These are phyloP conservation scores for Cephus cinctus DNA, from an alignment of 1,140 invertebrate species.

Conservation along the genomic window DNA sequence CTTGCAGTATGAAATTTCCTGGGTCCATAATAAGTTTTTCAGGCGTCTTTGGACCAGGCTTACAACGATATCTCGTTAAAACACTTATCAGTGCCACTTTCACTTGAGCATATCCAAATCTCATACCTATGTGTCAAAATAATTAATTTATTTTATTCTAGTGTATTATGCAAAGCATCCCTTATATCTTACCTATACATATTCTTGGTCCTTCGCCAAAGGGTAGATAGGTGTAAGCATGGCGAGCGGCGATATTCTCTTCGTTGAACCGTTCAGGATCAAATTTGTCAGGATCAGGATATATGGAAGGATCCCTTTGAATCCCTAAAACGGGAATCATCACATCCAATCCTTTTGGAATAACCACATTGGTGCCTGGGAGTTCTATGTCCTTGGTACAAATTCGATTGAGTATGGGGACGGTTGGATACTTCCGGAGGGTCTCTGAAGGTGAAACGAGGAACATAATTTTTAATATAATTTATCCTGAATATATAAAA, in stretches of 20 bases:
- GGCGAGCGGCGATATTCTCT: slow-evolving; percentile 45
- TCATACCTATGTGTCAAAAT: slow-evolving; percentile 28
- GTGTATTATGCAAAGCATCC: too few species aligned
- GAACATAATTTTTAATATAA: background rate
- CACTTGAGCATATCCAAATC: slow-evolving; percentile 54
- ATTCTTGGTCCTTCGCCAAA: slow-evolving; percentile 59
- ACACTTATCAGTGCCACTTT: slow-evolving; percentile 43
- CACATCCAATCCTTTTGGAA: slow-evolving; percentile 53
- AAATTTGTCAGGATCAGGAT: slow-evolving; percentile 65
- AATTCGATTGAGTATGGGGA: background rate
- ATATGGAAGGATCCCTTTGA: slow-evolving; percentile 64
- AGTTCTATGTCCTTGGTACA: slow-evolving; percentile 51
- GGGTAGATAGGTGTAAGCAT: slow-evolving; percentile 51
- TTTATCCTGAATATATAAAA: background rate
- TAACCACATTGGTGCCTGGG: slow-evolving; percentile 44
- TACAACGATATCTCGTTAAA: slow-evolving; percentile 18
- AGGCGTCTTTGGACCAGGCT: slow-evolving; percentile 27
- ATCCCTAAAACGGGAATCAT: slow-evolving; percentile 58
- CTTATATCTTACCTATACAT: slow-evolving; percentile 54
- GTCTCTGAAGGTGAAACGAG: background rate
- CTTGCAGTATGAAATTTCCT: slow-evolving; percentile 43
- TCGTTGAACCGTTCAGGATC: slow-evolving; percentile 67
- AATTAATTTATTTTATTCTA: too few species aligned
- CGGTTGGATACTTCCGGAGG: background rate
- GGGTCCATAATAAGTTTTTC: slow-evolving; percentile 40